Conservation (phyloP, 1,140 invertebrate species). For the Drosophila busckii region DNA sequence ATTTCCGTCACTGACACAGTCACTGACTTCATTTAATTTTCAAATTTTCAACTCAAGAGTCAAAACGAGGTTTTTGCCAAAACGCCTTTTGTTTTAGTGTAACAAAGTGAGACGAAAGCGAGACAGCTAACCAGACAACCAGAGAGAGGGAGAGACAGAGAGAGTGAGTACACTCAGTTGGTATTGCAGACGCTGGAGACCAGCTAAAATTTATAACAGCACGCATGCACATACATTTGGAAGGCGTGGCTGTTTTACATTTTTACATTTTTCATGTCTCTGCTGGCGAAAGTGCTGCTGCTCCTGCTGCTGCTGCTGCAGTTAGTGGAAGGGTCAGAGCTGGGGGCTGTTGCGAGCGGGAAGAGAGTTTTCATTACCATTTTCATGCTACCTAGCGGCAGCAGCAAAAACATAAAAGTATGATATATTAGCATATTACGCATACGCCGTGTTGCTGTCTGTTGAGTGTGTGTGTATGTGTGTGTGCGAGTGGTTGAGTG, state of each 20-base stretch:
- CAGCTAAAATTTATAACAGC: constrained; percentile 50
- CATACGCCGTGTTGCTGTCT: constrained; percentile 41
- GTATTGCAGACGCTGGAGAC: constrained; percentile 20
- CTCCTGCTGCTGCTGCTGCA: too few species aligned
- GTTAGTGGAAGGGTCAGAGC: neutral
- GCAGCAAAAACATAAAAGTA: constrained; percentile 48
- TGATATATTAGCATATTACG: constrained; percentile 68
- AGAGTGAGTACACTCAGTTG: too few species aligned
- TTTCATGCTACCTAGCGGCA: neutral
- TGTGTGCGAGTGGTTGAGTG: constrained; percentile 4
- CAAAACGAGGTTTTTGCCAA: constrained; percentile 58
- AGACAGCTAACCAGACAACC: constrained; percentile 1
- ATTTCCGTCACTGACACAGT: constrained; percentile 70
- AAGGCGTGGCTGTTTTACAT: constrained; percentile 52
- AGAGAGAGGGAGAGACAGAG: neutral
- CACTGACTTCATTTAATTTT: constrained; percentile 70
- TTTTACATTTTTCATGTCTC: constrained; percentile 67
- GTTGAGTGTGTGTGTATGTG: constrained; percentile 2
- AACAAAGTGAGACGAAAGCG: constrained; percentile 57
- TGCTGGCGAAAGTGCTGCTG: constrained; percentile 44
- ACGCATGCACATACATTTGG: constrained; percentile 3
- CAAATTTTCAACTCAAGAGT: constrained; percentile 70
- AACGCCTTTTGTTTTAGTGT: constrained; percentile 58
- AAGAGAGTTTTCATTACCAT: neutral
- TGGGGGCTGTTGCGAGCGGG: neutral